These are phyloP conservation scores for Azorinus chamasolen DNA, from an alignment of 2,888 invertebrate genomes.

Conservation along the genomic window DNA sequence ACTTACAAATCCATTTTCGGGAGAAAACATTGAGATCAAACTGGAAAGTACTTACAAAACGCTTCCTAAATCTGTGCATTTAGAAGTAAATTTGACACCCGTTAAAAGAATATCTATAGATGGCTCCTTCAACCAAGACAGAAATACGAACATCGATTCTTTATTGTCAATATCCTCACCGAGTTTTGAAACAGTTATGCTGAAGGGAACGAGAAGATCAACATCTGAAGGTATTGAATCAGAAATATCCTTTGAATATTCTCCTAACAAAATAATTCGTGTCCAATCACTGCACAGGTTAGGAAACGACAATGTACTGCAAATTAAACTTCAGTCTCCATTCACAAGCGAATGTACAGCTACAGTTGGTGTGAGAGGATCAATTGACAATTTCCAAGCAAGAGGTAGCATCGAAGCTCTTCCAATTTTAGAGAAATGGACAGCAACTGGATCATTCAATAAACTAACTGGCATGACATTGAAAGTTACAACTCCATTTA, in stretches of 20 bases:
- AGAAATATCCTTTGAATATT: slow-evolving; percentile 7
- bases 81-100: slow-evolving; percentile 62
- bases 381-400: slow-evolving; percentile 2
- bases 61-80: slow-evolving; percentile 61
- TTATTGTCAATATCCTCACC: slow-evolving; percentile 36
- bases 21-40: slow-evolving; percentile 52
- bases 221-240: slow-evolving; percentile 6
- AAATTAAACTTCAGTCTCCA: slow-evolving; percentile 39
- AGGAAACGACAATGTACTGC: slow-evolving; percentile 2
- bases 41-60: slow-evolving; percentile 48
- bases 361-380: slow-evolving; percentile 17
- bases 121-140: slow-evolving; percentile 18
- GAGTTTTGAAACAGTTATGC: slow-evolving; percentile 35
- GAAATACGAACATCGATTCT: slow-evolving; percentile 26
- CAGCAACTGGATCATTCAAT: slow-evolving; percentile 25
- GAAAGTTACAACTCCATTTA: slow-evolving; percentile 35
- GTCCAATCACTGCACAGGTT: slow-evolving; percentile 18
- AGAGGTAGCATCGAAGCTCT: slow-evolving; percentile 30
- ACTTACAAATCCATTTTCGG: slow-evolving; percentile 52
- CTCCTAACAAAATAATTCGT: slow-evolving; percentile 6
- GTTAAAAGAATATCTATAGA: slow-evolving; percentile 32
- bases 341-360: slow-evolving; percentile 20
- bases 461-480: slow-evolving; percentile 32
- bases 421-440: slow-evolving; percentile 37
- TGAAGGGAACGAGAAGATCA: slow-evolving; percentile 22